Evolutionary conservation across 2,113 vertebrate genomes (phyloP), one percentile per base, ranked within the genome.

Genomic region (Chitala chitala): DNA sequence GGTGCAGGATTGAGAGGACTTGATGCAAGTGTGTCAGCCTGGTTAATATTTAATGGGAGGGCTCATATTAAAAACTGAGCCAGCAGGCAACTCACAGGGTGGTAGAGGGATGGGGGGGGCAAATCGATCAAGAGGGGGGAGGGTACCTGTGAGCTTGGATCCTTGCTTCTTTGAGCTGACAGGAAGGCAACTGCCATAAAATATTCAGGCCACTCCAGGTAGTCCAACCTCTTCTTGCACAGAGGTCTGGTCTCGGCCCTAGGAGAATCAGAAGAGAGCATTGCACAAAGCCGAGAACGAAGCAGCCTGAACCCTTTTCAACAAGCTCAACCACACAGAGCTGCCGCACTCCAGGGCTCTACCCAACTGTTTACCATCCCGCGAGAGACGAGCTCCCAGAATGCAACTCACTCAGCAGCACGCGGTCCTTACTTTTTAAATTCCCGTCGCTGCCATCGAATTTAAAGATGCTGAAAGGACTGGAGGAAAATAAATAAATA

Each of bases 161-260:
- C 96, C 83, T 98, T 99, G 88, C 96, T 98, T 84, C 97, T 94
- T 80, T 98, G 96, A 7, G 97, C 96, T 5, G 97, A 98, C 68
- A 98, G 88, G 86, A 99, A 98, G 4, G 96, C 96, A 33, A 98
- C 96, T 2, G 94, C 94, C 96, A 99, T 99, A 73, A 98, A 99
- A 88, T 98, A 99, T 73, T 98, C 97, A 0, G 94, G 93, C 95
- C 96, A 98, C 70, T 99, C 95, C 84, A 99, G 88, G 81, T 98
- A 99, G 81, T 96, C 92, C 2, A 95, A 91, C 76, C 96, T 87
- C 84, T 98, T 99, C 80, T 78, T 92, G 81, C 44, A 29, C 7
- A 46, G 72, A 38, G 12, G 17, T 29, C 40, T 24, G 44, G 29
- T 5, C 72, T 51, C 72, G 12, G 71, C 58, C n/a, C 58, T 50